A percentile compares a stretch with the other conserved stretches of the same genome.
These are phyloP conservation scores for Ypsolopha scabrella DNA, from an alignment of 2,888 invertebrate genomes.

Conservation along the genomic window DNA sequence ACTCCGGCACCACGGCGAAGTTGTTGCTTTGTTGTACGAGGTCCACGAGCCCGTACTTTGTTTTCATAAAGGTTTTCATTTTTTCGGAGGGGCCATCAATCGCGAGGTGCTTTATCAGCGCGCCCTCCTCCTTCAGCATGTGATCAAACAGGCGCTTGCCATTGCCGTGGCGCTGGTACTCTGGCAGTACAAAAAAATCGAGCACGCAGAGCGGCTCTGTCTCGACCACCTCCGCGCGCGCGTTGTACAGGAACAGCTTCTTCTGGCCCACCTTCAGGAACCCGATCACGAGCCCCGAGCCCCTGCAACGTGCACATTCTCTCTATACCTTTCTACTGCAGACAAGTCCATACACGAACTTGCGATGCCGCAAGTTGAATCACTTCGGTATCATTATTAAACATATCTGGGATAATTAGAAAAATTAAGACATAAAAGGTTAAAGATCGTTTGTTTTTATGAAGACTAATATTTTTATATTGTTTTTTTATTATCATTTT, in stretches of 20 bases:
- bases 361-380: too few species aligned
- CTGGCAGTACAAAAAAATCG: constrained; percentile 92
- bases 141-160: constrained; percentile 88
- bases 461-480: too few species aligned
- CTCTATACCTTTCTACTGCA: too few species aligned
- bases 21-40: constrained; percentile 58
- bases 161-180: constrained; percentile 86
- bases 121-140: constrained; percentile 84
- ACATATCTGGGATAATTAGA: too few species aligned
- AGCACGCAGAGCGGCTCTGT: constrained; percentile 88
- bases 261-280: constrained; percentile 92
- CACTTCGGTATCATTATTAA: too few species aligned
- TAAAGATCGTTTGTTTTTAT: too few species aligned
- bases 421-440: too few species aligned
- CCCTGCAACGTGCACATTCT: too few species aligned
- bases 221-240: constrained; percentile 78
- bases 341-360: too few species aligned
- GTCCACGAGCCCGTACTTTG: constrained; percentile 77
- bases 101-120: constrained; percentile 80
- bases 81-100: constrained; percentile 95
- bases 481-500: too few species aligned
- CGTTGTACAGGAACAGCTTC: constrained; percentile 87
- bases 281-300: constrained; percentile 77
- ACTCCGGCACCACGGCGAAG: constrained; percentile 37
- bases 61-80: constrained; percentile 85